Evolutionary conservation across 2,113 vertebrate species (phyloP).

Genomic region (Microtus montanus): DNA sequence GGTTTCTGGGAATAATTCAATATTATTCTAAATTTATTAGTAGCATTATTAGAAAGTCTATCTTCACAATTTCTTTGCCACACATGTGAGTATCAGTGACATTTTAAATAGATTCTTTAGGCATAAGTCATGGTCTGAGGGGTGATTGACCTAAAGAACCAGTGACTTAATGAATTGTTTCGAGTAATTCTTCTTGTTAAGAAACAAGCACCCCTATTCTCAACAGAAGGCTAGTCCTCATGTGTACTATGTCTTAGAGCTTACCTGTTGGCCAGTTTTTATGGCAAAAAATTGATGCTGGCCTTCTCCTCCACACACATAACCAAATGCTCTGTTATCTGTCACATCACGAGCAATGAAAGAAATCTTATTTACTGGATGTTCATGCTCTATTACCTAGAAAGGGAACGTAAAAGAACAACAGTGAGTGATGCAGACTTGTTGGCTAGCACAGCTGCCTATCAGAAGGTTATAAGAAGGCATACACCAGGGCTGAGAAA

Average conservation of each 20-base stretch:
- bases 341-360: constrained; percentile 98
- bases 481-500: not conserved
- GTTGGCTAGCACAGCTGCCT: not conserved
- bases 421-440: not conserved
- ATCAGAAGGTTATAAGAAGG: not conserved
- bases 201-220: not conserved
- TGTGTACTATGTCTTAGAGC: no score
- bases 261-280: constrained; percentile 97
- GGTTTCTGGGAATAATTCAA: constrained; percentile 3
- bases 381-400: constrained; percentile 98
- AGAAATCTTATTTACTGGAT: constrained; percentile 96
- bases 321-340: constrained; percentile 96
- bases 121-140: not conserved
- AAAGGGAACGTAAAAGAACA: constrained; percentile 37
- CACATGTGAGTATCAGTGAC: not conserved
- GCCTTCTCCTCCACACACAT: constrained; percentile 96
- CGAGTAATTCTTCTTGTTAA: not conserved
- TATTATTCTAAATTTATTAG: not conserved
- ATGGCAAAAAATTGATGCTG: constrained; percentile 99
- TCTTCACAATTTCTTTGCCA: not conserved
- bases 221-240: not conserved
- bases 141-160: not conserved
- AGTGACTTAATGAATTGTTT: not conserved
- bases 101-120: constrained; percentile 13
- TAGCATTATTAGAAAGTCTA: not conserved